Evolutionary conservation across 1,140 invertebrate genomes (phyloP), one percentile per base, ranked within the genome.

Genomic region (Drosophila nasuta): DNA sequence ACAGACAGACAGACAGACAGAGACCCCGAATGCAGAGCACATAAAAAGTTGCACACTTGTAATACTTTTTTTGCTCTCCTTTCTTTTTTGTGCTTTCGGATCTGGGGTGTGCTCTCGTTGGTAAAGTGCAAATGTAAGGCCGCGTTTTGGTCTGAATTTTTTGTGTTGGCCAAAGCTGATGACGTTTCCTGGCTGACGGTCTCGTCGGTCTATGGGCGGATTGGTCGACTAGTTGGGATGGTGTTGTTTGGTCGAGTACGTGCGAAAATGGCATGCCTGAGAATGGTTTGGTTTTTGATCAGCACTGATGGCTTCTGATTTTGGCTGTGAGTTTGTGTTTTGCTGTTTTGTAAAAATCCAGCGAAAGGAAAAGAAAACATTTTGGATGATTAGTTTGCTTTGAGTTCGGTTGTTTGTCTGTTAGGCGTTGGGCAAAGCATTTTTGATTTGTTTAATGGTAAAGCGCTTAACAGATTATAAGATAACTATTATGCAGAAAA

Each of bases 1-100:
- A 33, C 30, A 35, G 35, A 38, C 7, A 11, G 35, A 38, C 35
- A 7, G 7, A 38, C 35, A 8, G 35, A 38, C 35, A 38, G 35
- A 8, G 6, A 58, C n/a, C 59, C 25, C 49, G 30, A 49, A 38
- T 60, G 30, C 15, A 45, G 33, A 57, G 65, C 46, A 70, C 46
- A 64, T 20, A 68, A 82, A 80, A 81, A 78, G 49, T 78, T 78
- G 56, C 46, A 78, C 74, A 54, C 74, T 82, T 66, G 59, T 59
- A 68, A 64, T 54, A 30, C 48, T 43, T 71, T 77, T 70, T 70
- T 66, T 25, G 33, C n/a, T 25, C 20, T 25, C 20, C 20, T 25
- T 10, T 45, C 13, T 59, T 7, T 38, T 38, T 38, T 33, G 33
- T 33, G 33, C 7, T 35, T 69, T 66, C 35, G 38, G 25, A 30